Percentiles rank a stretch among this genome's conserved stretches.
Evolutionary conservation across 2,888 invertebrate genomes (phyloP).

Genomic region (Cephus pygmeus): DNA sequence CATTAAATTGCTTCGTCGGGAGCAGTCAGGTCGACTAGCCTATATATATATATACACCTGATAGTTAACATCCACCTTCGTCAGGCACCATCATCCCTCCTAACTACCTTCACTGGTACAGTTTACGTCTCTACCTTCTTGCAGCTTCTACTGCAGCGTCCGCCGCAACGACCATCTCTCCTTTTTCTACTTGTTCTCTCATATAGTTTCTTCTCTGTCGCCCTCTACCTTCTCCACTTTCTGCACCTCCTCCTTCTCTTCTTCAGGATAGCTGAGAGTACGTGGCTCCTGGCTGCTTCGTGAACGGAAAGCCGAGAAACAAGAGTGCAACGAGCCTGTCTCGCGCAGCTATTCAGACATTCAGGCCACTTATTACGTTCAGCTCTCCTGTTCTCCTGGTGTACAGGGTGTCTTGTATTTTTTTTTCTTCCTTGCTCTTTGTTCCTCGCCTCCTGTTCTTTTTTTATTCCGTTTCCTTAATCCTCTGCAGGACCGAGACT

Average conservation of each 20-base stretch:
- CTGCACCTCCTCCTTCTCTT: background rate
- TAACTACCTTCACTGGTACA: background rate
- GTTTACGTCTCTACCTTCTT: conserved; percentile 28
- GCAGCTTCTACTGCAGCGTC: conserved; percentile 9
- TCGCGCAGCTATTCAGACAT: conserved; percentile 28
- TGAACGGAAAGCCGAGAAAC: conserved; percentile 15
- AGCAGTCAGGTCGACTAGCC: background rate
- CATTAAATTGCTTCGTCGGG: background rate
- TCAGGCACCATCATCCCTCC: background rate
- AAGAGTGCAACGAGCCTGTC: conserved; percentile 20
- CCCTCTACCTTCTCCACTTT: conserved; percentile 3
- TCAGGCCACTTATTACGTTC: conserved; percentile 28
- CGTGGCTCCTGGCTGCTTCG: conserved; percentile 9
- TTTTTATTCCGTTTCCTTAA: background rate
- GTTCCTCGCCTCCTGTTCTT: background rate
- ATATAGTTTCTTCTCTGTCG: background rate
- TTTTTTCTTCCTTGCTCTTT: background rate
- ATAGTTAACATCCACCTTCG: conserved; percentile 3
- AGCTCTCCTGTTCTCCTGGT: conserved; percentile 12
- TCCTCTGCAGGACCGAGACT: background rate
- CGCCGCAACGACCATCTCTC: conserved; percentile 13
- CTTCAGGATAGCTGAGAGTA: background rate
- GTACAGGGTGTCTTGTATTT: background rate
- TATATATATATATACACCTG: background rate
- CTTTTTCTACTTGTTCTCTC: background rate